These are phyloP conservation scores for Aspidoscelis tigris DNA, from an alignment of 2,113 vertebrate genomes.

Conservation along the genomic window DNA sequence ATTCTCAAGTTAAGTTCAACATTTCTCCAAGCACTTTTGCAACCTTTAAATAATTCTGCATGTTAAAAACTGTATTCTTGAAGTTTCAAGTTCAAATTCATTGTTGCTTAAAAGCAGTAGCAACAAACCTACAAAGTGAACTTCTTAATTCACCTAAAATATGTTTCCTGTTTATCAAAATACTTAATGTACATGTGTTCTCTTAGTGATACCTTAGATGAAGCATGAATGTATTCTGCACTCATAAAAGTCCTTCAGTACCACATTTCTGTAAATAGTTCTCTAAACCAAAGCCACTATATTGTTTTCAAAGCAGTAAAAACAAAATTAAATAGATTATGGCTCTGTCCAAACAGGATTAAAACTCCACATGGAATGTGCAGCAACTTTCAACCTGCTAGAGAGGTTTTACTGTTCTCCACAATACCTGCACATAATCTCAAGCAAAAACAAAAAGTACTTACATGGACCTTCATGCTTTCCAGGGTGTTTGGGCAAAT, in stretches of 20 bases:
- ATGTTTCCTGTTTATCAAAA: neutral
- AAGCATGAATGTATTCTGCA: neutral
- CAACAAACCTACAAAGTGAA: neutral
- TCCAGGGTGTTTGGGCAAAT: too few species aligned
- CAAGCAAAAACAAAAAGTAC: too few species aligned
- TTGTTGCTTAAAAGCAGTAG: neutral
- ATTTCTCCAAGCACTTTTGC: neutral
- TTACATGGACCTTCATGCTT: too few species aligned
- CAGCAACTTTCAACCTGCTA: too few species aligned
- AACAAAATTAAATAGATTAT: too few species aligned
- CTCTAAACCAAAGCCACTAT: too few species aligned
- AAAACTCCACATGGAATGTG: too few species aligned
- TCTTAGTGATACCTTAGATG: neutral
- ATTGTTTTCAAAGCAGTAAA: too few species aligned
- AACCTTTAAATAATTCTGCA: neutral
- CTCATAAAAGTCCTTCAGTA: neutral
- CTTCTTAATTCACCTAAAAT: too few species aligned
- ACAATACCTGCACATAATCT: too few species aligned
- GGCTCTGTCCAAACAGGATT: too few species aligned
- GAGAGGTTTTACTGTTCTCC: too few species aligned
- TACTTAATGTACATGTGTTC: neutral
- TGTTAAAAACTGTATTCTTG: neutral
- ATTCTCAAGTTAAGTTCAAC: neutral
- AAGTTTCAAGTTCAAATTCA: neutral
- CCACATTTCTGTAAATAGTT: neutral